These are phyloP conservation scores for Anguilla megastoma DNA, from an alignment of 2,797 vertebrate genomes.

Conservation along the genomic window DNA sequence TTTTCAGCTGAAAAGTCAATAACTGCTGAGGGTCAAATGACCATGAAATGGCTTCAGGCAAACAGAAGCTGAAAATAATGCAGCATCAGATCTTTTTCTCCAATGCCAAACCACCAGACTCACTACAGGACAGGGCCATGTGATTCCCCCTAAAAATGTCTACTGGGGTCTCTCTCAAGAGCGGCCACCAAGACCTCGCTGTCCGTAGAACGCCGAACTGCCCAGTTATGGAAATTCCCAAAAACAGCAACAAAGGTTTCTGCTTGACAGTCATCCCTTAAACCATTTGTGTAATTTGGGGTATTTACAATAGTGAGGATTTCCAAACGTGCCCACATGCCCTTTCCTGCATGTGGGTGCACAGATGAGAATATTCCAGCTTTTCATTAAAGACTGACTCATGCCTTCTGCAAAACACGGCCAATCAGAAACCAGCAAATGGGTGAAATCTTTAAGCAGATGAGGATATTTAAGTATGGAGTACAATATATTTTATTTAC, in stretches of 20 bases:
- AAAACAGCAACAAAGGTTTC: not conserved
- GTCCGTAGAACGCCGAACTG: not conserved
- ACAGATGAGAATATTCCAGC: not conserved
- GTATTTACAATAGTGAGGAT: not conserved
- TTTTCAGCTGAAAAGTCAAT: not conserved
- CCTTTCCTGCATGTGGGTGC: not conserved
- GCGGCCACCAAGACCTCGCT: not conserved
- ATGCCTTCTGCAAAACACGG: not conserved
- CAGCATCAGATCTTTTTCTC: not conserved
- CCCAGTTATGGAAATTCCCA: not conserved
- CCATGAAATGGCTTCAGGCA: not conserved
- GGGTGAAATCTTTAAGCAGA: not conserved
- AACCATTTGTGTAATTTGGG: not conserved
- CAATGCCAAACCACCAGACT: not conserved
- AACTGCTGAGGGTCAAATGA: not conserved
- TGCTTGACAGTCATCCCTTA: too few species aligned
- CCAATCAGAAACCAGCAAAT: not conserved
- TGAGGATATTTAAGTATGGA: not conserved
- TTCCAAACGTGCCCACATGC: not conserved
- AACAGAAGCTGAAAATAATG: constrained; percentile 5
- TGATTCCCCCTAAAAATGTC: not conserved
- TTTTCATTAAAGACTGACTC: not conserved
- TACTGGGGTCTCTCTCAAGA: not conserved
- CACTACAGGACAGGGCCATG: not conserved
- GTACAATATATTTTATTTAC: not conserved